These are phyloP conservation scores for Biston stratarius DNA, from an alignment of 2,888 invertebrate species.

Conservation along the genomic window DNA sequence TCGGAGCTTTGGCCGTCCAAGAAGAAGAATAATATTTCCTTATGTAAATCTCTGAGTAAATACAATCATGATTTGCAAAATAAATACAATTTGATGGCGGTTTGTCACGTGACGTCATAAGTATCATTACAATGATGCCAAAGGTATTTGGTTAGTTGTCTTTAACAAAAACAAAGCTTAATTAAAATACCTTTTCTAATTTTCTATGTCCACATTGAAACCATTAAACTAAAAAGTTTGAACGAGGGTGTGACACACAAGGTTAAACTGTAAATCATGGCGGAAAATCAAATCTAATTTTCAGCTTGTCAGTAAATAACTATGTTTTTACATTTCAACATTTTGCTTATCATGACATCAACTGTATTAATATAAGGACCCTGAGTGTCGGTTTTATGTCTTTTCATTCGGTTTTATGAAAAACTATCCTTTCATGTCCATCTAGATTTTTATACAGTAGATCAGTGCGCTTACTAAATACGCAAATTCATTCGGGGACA, in stretches of 20 bases:
- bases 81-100: too few relatives aligned
- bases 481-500: not conserved
- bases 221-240: too few relatives aligned
- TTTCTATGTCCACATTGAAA: not conserved
- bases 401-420: not conserved
- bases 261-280: not conserved
- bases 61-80: too few relatives aligned
- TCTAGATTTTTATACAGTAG: not conserved
- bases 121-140: too few relatives aligned
- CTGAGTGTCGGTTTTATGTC: not conserved
- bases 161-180: too few relatives aligned
- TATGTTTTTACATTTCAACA: not conserved
- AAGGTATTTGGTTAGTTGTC: too few relatives aligned
- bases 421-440: not conserved
- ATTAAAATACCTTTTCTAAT: not conserved
- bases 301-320: too few relatives aligned
- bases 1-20: too few relatives aligned
- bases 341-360: not conserved
- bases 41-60: too few relatives aligned
- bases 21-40: too few relatives aligned
- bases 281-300: too few relatives aligned
- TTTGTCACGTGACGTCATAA: too few relatives aligned
- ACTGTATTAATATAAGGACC: not conserved
- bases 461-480: constrained; percentile 2
- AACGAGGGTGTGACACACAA: not conserved